These are phyloP conservation scores for Mamestra brassicae DNA, from an alignment of 2,888 invertebrate species.

Conservation along the genomic window DNA sequence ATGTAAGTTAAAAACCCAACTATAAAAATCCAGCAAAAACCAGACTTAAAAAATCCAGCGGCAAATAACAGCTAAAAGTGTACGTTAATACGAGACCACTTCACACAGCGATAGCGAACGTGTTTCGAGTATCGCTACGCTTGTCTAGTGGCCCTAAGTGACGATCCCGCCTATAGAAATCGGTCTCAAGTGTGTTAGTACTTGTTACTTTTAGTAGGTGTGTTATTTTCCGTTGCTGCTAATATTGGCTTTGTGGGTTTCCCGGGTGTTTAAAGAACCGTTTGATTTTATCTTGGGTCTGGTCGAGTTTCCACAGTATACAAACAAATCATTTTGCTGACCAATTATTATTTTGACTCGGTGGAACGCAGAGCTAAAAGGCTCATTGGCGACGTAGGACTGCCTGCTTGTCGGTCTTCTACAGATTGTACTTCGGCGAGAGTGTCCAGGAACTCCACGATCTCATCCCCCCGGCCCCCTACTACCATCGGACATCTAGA, in stretches of 20 bases:
- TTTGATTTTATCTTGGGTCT: not conserved
- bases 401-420: no score
- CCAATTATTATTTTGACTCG: no score
- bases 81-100: constrained; percentile 22
- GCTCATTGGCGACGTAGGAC: no score
- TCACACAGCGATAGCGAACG: constrained; percentile 29
- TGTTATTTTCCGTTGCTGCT: constrained; percentile 16
- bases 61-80: constrained; percentile 2
- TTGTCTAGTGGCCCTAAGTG: constrained; percentile 37
- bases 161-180: constrained; percentile 28
- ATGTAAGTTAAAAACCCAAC: not conserved
- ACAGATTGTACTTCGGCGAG: no score
- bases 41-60: not conserved
- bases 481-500: no score
- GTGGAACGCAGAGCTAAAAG: no score
- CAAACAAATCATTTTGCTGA: no score
- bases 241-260: constrained; percentile 1
- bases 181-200: constrained; percentile 19
- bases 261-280: no score
- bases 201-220: constrained; percentile 1
- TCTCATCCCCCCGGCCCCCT: no score
- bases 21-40: no score
- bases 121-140: constrained; percentile 36
- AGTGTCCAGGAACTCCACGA: no score
- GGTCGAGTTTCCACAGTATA: no score